phyloP scores from a whole-genome alignment of 1,140 invertebrate species.

The Phymorhynchus buccinoides region DNA sequence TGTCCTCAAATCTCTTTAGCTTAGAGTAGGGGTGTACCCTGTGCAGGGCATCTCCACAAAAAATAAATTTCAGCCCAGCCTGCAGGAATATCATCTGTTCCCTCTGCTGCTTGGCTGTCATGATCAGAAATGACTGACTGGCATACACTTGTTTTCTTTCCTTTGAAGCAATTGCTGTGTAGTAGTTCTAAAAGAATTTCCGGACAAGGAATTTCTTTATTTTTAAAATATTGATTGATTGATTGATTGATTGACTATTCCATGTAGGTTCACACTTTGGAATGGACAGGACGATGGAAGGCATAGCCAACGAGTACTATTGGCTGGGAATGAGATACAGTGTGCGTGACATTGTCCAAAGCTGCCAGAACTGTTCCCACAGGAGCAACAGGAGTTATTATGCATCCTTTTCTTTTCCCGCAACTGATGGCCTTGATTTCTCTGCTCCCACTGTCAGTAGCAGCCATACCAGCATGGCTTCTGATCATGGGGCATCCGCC shows the following conservation, averaged over 20 bases:
- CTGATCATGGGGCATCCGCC: not conserved
- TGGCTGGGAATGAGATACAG: slow-evolving; percentile 39
- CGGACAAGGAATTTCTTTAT: too few relatives aligned
- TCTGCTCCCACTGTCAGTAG: not conserved
- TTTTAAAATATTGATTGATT: too few relatives aligned
- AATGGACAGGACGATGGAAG: slow-evolving; percentile 37
- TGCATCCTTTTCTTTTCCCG: not conserved
- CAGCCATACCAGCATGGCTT: not conserved
- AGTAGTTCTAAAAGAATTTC: too few relatives aligned
- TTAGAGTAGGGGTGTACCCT: too few relatives aligned
- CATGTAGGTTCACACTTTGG: slow-evolving; percentile 39
- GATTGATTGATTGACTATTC: not conserved
- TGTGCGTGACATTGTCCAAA: slow-evolving; percentile 33
- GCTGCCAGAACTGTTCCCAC: slow-evolving; percentile 26
- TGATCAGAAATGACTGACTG: too few relatives aligned
- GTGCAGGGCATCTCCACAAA: too few relatives aligned
- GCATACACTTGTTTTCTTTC: too few relatives aligned
- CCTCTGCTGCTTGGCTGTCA: too few relatives aligned
- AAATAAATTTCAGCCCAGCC: too few relatives aligned
- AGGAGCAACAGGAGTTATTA: not conserved
- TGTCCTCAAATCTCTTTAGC: too few relatives aligned
- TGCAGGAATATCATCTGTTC: too few relatives aligned
- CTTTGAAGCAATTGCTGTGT: too few relatives aligned
- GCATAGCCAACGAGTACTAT: slow-evolving; percentile 25
- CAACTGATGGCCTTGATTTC: not conserved